phyloP scores from a whole-genome alignment of 2,888 invertebrate genomes.

The Drosophila parthenogenetica region DNA sequence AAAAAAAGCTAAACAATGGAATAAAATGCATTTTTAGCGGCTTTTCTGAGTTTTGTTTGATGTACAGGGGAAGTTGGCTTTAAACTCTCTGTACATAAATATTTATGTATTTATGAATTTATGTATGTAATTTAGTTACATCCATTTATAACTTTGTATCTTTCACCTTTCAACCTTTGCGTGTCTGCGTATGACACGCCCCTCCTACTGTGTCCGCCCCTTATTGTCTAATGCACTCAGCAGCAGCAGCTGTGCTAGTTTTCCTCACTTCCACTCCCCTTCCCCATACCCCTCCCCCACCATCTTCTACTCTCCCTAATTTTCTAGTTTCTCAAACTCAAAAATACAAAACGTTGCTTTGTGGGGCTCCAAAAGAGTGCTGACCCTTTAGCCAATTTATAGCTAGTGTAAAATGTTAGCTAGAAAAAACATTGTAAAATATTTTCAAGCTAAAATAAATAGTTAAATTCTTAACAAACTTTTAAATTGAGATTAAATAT shows the following conservation, averaged over 20 bases:
- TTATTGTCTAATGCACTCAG: slow-evolving; percentile 48
- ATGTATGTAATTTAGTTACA: background rate
- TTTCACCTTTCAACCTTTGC: slow-evolving; percentile 32
- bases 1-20: slow-evolving; percentile 21
- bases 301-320: background rate
- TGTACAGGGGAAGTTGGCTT: slow-evolving; percentile 3
- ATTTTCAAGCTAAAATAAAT: too few relatives aligned
- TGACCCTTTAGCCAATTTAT: too few relatives aligned
- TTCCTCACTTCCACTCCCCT: background rate
- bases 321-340: slow-evolving; percentile 28
- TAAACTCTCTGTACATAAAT: too few relatives aligned
- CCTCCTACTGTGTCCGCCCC: background rate
- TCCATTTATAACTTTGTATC: background rate
- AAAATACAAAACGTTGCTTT: slow-evolving; percentile 5
- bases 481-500: too few relatives aligned
- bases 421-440: too few relatives aligned
- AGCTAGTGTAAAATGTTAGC: too few relatives aligned
- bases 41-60: background rate
- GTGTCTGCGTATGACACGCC: slow-evolving; percentile 24
- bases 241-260: slow-evolving; percentile 47
- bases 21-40: slow-evolving; percentile 1
- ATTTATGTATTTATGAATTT: too few relatives aligned
- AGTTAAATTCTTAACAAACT: too few relatives aligned
- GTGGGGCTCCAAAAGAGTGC: slow-evolving; percentile 13
- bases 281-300: background rate